A percentile compares a stretch with the other conserved stretches of the same genome.
These are phyloP conservation scores for Sylvietta virens DNA, from an alignment of 2,113 vertebrate species.

Conservation along the genomic window DNA sequence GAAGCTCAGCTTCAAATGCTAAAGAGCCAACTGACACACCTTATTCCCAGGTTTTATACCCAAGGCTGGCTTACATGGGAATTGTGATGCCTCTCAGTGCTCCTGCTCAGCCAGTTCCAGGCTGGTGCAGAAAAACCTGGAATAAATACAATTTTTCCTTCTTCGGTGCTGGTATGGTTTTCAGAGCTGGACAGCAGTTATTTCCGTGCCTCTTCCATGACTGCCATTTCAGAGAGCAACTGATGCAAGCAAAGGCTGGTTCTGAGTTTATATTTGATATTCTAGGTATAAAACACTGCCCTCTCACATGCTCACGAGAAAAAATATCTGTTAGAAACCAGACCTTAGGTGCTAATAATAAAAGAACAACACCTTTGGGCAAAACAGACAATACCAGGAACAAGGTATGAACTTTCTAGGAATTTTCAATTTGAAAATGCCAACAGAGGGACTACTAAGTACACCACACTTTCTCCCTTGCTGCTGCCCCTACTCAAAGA, in stretches of 20 bases:
- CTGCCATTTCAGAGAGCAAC: background rate
- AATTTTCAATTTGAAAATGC: background rate
- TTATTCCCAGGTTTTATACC: background rate
- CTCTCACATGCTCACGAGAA: fast-evolving
- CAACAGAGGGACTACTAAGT: background rate
- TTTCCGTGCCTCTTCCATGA: background rate
- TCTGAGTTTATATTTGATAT: background rate
- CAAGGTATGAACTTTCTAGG: background rate
- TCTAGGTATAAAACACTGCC: background rate
- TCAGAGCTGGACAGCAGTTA: background rate
- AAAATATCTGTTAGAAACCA: background rate
- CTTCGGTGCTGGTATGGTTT: background rate
- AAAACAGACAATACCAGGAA: background rate
- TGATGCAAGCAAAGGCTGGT: background rate
- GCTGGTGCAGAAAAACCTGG: background rate
- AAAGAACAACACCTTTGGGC: background rate
- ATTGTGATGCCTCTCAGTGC: background rate
- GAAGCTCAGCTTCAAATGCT: background rate
- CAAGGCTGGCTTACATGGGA: background rate
- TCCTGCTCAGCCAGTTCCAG: background rate
- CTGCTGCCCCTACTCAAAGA: background rate
- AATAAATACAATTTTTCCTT: background rate
- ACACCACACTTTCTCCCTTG: background rate
- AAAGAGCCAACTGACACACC: background rate
- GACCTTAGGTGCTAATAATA: background rate